Evolutionary conservation across 2,113 vertebrate genomes (phyloP).

Genomic region (Aix galericulata): DNA sequence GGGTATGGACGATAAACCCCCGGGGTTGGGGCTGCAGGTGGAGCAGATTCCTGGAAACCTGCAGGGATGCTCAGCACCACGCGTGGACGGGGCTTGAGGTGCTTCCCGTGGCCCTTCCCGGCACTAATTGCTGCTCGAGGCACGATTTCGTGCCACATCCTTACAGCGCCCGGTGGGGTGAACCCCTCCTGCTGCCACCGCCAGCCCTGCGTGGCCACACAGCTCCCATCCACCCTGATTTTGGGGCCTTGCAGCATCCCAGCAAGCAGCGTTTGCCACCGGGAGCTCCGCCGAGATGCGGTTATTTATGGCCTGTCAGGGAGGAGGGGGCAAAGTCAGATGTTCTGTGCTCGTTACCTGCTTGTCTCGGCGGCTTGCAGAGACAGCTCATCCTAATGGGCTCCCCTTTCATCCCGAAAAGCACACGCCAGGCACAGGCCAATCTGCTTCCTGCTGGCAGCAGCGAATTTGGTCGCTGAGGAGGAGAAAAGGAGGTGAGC

Average conservation of each 20-base stretch:
- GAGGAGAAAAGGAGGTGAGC: conserved; percentile 36
- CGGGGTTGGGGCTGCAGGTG: neutral
- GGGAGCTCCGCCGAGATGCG: neutral
- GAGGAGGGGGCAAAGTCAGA: conserved; percentile 1
- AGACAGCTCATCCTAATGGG: conserved; percentile 38
- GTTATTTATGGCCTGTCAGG: neutral
- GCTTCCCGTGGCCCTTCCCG: neutral
- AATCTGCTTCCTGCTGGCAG: conserved; percentile 33
- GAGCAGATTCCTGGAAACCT: neutral
- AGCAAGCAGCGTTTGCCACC: neutral
- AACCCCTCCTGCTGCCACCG: neutral
- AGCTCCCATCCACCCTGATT: neutral
- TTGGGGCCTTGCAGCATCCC: neutral
- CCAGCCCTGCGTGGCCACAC: neutral
- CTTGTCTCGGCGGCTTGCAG: neutral
- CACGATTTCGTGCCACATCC: neutral
- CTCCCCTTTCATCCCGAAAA: conserved; percentile 13
- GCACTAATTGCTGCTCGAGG: neutral
- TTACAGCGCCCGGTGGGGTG: neutral
- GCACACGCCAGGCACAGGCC: conserved; percentile 23
- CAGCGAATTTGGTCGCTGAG: neutral
- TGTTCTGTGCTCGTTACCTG: conserved; percentile 4
- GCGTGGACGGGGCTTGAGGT: neutral
- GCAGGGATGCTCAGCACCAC: neutral
- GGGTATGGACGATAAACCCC: fast-evolving